phyloP scores from a whole-genome alignment of 2,113 vertebrate species.

The Cardinalis cardinalis region DNA sequence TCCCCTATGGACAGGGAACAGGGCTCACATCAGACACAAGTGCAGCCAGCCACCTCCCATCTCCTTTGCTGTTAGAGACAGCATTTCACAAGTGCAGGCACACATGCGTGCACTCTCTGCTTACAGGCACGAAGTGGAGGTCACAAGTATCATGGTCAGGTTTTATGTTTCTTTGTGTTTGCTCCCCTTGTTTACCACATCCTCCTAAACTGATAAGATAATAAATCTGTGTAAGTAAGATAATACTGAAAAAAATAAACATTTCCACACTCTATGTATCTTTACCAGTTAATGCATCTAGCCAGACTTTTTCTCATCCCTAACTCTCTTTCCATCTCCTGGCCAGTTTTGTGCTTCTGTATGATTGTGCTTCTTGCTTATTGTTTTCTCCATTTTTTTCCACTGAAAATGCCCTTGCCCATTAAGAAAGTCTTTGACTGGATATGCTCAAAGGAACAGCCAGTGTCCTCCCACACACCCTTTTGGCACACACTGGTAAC shows the following conservation, averaged over 20 bases:
- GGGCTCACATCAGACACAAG: neutral
- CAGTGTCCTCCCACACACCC: neutral
- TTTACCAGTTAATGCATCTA: neutral
- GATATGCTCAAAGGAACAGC: fast-evolving
- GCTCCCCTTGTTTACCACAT: neutral
- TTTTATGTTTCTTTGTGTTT: neutral
- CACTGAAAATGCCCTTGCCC: neutral
- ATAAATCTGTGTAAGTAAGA: neutral
- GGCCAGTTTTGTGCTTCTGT: neutral
- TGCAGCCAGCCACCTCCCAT: neutral
- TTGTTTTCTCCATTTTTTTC: neutral
- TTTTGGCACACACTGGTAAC: neutral
- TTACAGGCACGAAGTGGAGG: neutral
- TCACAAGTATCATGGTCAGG: neutral
- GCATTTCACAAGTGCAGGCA: neutral
- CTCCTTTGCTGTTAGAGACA: neutral
- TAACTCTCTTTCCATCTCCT: neutral
- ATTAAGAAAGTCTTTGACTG: neutral
- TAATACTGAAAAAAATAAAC: neutral
- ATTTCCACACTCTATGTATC: fast-evolving
- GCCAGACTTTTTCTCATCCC: neutral
- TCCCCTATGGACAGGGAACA: fast-evolving
- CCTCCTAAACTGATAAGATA: neutral
- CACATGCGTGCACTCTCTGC: fast-evolving
- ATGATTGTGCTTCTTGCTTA: neutral